Evolutionary conservation across 2,888 invertebrate genomes (phyloP).

Genomic region (Callyntrura sp.): DNA sequence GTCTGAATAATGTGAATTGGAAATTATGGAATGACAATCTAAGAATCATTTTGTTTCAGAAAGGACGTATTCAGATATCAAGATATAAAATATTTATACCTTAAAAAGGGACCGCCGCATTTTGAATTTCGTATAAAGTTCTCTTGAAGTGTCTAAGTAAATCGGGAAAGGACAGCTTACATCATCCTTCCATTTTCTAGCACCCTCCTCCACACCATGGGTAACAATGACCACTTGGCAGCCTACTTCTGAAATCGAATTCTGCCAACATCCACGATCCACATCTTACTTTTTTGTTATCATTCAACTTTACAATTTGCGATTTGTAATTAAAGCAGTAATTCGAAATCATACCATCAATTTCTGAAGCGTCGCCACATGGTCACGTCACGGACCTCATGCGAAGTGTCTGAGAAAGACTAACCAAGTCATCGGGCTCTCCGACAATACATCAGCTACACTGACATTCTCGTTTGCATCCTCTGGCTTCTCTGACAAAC

Average conservation of each 20-base stretch:
- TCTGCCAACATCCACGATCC: no score
- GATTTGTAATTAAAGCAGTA: neutral
- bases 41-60: no score
- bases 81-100: conserved; percentile 64
- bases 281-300: no score
- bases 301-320: no score
- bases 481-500: neutral
- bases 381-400: conserved; percentile 84
- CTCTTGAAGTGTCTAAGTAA: conserved; percentile 80
- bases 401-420: conserved; percentile 84
- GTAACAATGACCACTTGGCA: conserved; percentile 84
- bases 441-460: conserved; percentile 40
- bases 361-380: conserved; percentile 82
- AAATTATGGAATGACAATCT: no score
- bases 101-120: conserved; percentile 82
- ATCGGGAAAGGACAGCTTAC: conserved; percentile 82
- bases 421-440: conserved; percentile 74
- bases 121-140: conserved; percentile 81
- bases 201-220: conserved; percentile 83
- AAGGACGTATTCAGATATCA: no score
- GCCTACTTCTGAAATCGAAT: conserved; percentile 61
- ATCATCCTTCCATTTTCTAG: conserved; percentile 83
- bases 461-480: neutral
- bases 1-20: no score
- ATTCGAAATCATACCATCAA: conserved; percentile 26